phyloP scores from a whole-genome alignment of 2,797 vertebrate genomes.

The Hipposideros larvatus region DNA sequence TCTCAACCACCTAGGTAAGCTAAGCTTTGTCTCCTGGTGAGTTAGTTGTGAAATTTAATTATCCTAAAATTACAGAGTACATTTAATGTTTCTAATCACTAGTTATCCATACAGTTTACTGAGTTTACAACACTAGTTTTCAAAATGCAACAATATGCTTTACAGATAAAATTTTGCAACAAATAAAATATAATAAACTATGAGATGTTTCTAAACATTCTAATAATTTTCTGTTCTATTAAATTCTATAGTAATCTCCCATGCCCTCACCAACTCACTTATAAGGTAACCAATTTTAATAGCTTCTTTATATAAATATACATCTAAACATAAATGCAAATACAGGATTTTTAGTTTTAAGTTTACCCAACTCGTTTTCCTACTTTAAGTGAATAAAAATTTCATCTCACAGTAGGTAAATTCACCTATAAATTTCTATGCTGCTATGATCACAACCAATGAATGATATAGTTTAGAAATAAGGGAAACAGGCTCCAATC shows the following conservation, averaged over 20 bases:
- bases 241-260: not conserved
- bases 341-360: slow-evolving; percentile 12
- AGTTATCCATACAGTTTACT: not conserved
- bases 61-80: not conserved
- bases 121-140: slow-evolving; percentile 8
- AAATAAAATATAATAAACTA: slow-evolving; percentile 45
- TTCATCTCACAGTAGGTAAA: not conserved
- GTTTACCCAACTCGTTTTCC: slow-evolving; percentile 41
- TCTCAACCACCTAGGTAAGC: not conserved
- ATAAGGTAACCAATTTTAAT: slow-evolving; percentile 9
- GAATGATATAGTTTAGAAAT: not conserved
- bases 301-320: not conserved
- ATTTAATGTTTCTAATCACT: slow-evolving; percentile 42
- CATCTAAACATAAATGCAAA: slow-evolving; percentile 31
- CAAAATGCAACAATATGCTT: slow-evolving; percentile 29
- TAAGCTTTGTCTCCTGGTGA: slow-evolving; percentile 26
- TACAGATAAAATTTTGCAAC: not conserved
- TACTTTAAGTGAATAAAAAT: slow-evolving; percentile 38
- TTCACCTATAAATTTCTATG: slow-evolving; percentile 41
- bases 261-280: not conserved
- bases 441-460: slow-evolving; percentile 7
- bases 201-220: slow-evolving; percentile 1
- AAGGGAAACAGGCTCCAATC: not conserved
- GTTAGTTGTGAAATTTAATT: not conserved
- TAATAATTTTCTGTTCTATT: no score